Conservation (phyloP, 2,113 vertebrate genomes). For the Riparia riparia region DNA sequence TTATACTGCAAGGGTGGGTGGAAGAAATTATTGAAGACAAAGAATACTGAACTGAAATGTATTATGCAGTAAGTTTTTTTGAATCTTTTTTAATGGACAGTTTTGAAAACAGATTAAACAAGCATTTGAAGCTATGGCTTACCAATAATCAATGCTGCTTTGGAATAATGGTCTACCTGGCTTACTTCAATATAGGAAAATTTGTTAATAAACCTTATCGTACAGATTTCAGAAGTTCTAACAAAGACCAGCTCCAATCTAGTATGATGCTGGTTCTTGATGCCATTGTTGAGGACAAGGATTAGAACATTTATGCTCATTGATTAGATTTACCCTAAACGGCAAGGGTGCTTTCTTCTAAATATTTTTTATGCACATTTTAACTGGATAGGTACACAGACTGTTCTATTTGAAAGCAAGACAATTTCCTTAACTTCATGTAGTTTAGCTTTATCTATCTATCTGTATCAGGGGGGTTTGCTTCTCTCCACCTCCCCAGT, state of each 20-base stretch:
- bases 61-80: not conserved
- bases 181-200: not conserved
- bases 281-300: not conserved
- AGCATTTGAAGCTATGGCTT: not conserved
- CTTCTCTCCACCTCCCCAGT: not conserved
- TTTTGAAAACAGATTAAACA: not conserved
- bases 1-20: accelerated
- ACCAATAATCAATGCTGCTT: not conserved
- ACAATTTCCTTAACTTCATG: not conserved
- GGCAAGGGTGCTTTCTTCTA: accelerated
- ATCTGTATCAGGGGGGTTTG: not conserved
- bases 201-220: not conserved
- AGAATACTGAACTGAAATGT: not conserved
- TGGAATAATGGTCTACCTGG: not conserved
- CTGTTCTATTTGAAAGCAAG: not conserved
- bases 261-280: not conserved
- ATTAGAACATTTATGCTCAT: not conserved
- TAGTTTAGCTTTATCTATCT: not conserved
- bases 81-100: not conserved
- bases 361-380: not conserved
- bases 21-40: not conserved
- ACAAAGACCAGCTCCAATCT: not conserved
- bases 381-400: not conserved
- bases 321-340: not conserved
- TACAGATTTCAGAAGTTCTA: not conserved